Conservation (phyloP, 2,113 vertebrate genomes). For the Festucalex cinctus region DNA sequence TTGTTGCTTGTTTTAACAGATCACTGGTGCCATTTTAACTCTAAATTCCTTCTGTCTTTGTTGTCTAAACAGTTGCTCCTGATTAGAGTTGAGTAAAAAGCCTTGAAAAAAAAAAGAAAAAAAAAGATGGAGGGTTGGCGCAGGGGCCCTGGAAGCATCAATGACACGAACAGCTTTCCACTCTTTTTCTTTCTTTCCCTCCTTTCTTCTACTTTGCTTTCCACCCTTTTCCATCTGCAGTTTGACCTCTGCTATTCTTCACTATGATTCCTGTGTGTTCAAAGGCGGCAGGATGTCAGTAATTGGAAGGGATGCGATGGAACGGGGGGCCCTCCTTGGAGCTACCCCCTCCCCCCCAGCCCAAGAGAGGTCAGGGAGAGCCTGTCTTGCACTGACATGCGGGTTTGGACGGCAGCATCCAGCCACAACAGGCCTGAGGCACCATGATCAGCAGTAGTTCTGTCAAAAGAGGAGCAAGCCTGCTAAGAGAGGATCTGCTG, state of each 20-base stretch:
- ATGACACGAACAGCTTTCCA: conserved; percentile 73
- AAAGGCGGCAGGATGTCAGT: conserved; percentile 75
- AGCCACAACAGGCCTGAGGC: conserved; percentile 69
- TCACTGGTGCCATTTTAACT: conserved; percentile 43
- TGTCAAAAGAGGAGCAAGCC: conserved; percentile 41
- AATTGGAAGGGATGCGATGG: conserved; percentile 78
- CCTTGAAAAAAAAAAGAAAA: too few relatives aligned
- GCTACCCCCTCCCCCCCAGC: conserved; percentile 58
- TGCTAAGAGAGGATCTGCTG: conserved; percentile 30
- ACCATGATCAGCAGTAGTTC: conserved; percentile 49
- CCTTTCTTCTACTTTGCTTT: conserved; percentile 62
- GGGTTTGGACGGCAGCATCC: conserved; percentile 64
- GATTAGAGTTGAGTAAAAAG: conserved; percentile 68
- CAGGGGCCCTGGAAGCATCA: conserved; percentile 63
- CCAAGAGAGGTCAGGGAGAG: conserved; percentile 67
- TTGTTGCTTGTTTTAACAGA: conserved; percentile 49
- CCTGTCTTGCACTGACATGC: conserved; percentile 68
- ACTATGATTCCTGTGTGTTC: conserved; percentile 74
- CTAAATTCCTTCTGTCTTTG: conserved; percentile 52
- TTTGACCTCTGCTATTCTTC: conserved; percentile 78
- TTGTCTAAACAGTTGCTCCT: conserved; percentile 79
- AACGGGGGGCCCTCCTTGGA: conserved; percentile 64
- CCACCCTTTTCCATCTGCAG: conserved; percentile 77
- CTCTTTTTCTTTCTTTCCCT: conserved; percentile 61
- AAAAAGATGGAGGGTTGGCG: conserved; percentile 49